phyloP scores from a whole-genome alignment of 2,113 vertebrate species.

The Falco punctatus region DNA sequence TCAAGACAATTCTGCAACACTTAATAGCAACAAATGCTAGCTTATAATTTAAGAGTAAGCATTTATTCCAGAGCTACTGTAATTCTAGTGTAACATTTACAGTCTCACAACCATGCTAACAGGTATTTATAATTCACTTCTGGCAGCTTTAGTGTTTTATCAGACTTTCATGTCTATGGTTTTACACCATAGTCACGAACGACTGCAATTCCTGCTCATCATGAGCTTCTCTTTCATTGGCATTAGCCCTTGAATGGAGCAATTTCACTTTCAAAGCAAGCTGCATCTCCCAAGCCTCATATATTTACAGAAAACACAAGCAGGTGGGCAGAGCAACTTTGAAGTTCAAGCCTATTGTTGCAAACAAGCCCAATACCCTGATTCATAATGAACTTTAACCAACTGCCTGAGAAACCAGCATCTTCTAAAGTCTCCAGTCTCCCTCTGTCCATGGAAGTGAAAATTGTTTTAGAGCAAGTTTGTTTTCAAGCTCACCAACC shows the following conservation, averaged over 20 bases:
- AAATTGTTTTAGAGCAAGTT: neutral
- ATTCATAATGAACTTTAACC: neutral
- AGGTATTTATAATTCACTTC: neutral
- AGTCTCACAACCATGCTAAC: neutral
- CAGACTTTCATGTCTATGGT: neutral
- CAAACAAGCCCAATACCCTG: neutral
- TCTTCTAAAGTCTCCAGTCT: neutral
- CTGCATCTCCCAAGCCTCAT: neutral
- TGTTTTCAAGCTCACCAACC: neutral
- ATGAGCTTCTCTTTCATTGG: neutral
- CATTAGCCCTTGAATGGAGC: neutral
- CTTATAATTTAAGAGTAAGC: neutral
- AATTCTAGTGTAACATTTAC: neutral
- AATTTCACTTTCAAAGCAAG: neutral
- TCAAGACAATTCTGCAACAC: neutral
- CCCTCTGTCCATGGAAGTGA: neutral
- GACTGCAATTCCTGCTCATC: neutral
- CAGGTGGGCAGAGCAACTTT: conserved; percentile 3
- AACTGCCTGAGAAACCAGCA: neutral
- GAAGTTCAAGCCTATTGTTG: neutral
- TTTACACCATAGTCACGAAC: neutral
- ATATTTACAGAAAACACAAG: neutral
- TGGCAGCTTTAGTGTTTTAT: neutral
- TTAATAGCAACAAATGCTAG: neutral
- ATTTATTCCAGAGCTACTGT: neutral